Percentiles rank a stretch among this genome's conserved stretches.
phyloP scores from a whole-genome alignment of 37 sponge, comb jelly and placozoan genomes.

The Oopsacas minuta region DNA sequence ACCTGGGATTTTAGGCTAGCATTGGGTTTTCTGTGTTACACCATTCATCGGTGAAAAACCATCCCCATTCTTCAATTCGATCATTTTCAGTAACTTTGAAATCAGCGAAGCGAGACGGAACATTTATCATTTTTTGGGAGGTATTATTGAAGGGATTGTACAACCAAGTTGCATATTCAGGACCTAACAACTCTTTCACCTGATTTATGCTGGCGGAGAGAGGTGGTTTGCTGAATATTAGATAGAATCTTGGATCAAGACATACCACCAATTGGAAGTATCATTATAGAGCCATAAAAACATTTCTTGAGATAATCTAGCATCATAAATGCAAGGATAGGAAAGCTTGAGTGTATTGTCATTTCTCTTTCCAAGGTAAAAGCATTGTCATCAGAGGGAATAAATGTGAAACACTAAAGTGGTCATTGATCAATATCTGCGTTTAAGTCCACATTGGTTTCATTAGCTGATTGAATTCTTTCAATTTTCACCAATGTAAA shows the following conservation, averaged over 20 bases:
- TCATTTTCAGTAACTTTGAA: neutral
- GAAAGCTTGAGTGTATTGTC: constrained; percentile 2
- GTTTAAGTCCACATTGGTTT: constrained; percentile 10
- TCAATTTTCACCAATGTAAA: neutral
- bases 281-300: constrained; percentile 17
- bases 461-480: constrained; percentile 11
- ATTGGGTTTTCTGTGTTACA: neutral
- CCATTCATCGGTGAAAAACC: neutral
- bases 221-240: constrained; percentile 19
- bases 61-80: neutral
- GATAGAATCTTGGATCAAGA: neutral
- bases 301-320: neutral
- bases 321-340: neutral
- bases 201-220: neutral
- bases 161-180: neutral
- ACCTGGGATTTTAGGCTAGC: neutral
- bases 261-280: neutral
- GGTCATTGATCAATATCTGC: constrained; percentile 18
- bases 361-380: constrained; percentile 8
- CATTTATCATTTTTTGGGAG: neutral
- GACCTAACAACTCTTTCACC: neutral
- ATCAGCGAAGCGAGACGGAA: neutral
- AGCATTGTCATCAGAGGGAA: constrained; percentile 20
- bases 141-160: neutral
- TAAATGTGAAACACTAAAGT: constrained; percentile 12